phyloP scores from a whole-genome alignment of 2,888 invertebrate genomes.

The Molorchus minor region DNA sequence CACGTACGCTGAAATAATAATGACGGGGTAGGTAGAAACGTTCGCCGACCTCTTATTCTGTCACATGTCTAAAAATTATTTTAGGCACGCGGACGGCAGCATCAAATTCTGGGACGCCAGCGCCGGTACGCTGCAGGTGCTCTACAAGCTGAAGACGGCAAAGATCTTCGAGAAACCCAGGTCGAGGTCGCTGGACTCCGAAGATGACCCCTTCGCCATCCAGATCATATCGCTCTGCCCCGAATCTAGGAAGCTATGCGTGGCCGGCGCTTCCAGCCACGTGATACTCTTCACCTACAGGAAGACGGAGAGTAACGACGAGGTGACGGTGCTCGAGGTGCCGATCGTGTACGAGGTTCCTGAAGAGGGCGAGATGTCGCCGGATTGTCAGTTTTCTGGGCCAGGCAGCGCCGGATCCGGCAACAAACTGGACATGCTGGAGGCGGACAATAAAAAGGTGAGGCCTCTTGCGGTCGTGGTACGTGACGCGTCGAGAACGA shows the following conservation, averaged over 20 bases:
- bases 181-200: conserved; percentile 71
- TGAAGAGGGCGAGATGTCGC: conserved; percentile 82
- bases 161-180: conserved; percentile 86
- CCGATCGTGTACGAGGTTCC: conserved; percentile 85
- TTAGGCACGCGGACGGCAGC: conserved; percentile 96
- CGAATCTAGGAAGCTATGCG: conserved; percentile 88
- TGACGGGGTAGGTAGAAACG: conserved; percentile 84
- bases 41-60: neutral
- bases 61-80: conserved; percentile 22
- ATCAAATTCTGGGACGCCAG: conserved; percentile 99
- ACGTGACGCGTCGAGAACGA: neutral
- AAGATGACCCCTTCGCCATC: conserved; percentile 90
- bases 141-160: conserved; percentile 97
- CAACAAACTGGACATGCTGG: conserved; percentile 58
- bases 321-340: conserved; percentile 76
- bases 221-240: conserved; percentile 92
- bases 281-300: conserved; percentile 96
- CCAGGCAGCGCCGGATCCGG: conserved; percentile 60
- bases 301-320: conserved; percentile 86
- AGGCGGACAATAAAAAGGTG: conserved; percentile 66
- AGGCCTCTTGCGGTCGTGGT: too few species aligned
- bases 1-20: conserved; percentile 97
- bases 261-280: conserved; percentile 93
- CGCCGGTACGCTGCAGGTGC: conserved; percentile 92
- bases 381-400: conserved; percentile 77